Evolutionary conservation across 2,113 vertebrate species (phyloP).

Genomic region (Melozone crissalis): DNA sequence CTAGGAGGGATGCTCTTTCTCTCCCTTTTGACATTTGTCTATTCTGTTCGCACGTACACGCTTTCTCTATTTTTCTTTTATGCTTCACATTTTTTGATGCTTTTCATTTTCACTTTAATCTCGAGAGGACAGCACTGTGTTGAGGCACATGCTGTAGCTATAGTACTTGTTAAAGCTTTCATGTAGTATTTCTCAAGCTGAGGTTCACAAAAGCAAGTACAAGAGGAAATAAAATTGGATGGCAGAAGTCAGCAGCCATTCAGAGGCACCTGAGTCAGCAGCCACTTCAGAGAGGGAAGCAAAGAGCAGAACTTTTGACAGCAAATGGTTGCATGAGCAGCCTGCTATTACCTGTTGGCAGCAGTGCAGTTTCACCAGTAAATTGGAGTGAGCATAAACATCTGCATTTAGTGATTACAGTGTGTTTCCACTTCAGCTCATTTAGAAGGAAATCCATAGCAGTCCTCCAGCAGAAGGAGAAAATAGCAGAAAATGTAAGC

Average conservation of each 20-base stretch:
- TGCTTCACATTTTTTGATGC: not conserved
- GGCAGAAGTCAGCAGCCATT: not conserved
- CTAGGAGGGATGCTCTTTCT: constrained; percentile 1
- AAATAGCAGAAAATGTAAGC: not conserved
- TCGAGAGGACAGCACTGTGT: not conserved
- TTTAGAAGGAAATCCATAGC: not conserved
- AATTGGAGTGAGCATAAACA: not conserved
- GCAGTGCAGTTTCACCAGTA: not conserved
- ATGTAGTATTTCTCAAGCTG: not conserved
- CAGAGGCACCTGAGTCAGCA: not conserved
- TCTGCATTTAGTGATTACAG: not conserved
- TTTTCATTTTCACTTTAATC: constrained; percentile 44
- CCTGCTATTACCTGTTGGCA: not conserved
- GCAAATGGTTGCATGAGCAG: not conserved
- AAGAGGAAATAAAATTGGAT: not conserved
- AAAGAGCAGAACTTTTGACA: not conserved
- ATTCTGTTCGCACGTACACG: not conserved
- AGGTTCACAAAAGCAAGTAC: not conserved
- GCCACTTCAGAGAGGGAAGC: not conserved
- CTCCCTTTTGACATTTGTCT: not conserved
- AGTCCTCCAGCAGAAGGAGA: too few relatives aligned
- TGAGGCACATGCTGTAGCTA: not conserved
- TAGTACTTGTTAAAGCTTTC: not conserved
- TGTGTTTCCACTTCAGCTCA: not conserved
- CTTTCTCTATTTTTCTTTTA: not conserved